Evolutionary conservation across 2,888 invertebrate species (phyloP).

Genomic region (Hypolimnas misippus): DNA sequence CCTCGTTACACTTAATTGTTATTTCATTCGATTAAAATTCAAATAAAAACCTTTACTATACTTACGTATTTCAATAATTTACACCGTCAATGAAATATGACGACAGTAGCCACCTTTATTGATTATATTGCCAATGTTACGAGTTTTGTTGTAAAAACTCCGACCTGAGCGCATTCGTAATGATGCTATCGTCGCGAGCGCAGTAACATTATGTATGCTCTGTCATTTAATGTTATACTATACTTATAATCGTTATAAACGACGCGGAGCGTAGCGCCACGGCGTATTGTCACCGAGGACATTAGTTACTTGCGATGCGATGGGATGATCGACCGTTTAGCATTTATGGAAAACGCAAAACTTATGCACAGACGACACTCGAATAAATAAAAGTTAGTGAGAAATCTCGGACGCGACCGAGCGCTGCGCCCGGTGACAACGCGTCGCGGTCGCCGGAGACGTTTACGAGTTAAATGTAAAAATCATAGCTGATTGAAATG

Average conservation of each 20-base stretch:
- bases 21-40: neutral
- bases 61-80: neutral
- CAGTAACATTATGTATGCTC: neutral
- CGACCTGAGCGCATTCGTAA: neutral
- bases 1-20: neutral
- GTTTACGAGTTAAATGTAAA: slow-evolving; percentile 16
- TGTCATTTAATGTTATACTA: neutral
- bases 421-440: too few relatives aligned
- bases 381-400: slow-evolving; percentile 20
- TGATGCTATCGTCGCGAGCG: neutral
- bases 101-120: neutral
- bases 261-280: neutral
- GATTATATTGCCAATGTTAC: neutral
- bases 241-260: neutral
- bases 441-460: slow-evolving; percentile 12
- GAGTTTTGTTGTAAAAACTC: neutral
- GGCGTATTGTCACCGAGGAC: slow-evolving; percentile 3
- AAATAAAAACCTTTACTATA: neutral
- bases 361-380: slow-evolving; percentile 9
- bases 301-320: slow-evolving; percentile 14
- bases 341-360: slow-evolving; percentile 5
- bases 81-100: neutral
- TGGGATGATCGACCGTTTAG: slow-evolving; percentile 12
- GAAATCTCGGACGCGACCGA: slow-evolving; percentile 7
- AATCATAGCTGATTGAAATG: slow-evolving; percentile 11